These are phyloP conservation scores for Tetragonula carbonaria DNA, from an alignment of 2,888 invertebrate genomes.

Conservation along the genomic window DNA sequence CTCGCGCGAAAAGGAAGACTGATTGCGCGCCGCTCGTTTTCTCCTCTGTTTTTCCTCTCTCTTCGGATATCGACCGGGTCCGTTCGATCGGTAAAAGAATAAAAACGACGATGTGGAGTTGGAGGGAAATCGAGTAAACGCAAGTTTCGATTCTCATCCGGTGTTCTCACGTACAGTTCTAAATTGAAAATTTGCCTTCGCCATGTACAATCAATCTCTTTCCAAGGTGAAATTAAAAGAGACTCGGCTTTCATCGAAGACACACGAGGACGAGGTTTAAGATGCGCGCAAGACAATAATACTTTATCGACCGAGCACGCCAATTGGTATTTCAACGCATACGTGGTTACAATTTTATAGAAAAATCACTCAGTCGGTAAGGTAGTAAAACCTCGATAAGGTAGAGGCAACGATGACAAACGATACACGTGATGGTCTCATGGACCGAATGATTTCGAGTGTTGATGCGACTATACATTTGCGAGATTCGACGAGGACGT, in stretches of 20 bases:
- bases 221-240: neutral
- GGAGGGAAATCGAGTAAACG: neutral
- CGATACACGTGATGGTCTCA: too few species aligned
- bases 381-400: too few species aligned
- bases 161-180: too few species aligned
- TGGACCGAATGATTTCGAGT: too few species aligned
- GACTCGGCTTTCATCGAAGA: neutral
- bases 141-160: neutral
- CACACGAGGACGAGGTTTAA: too few species aligned
- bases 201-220: accelerated
- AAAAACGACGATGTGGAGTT: too few species aligned
- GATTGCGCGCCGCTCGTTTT: conserved; percentile 49
- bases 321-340: too few species aligned
- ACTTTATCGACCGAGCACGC: too few species aligned
- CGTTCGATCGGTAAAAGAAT: neutral
- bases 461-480: neutral
- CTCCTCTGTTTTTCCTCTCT: neutral
- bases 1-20: conserved; percentile 64
- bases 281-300: neutral
- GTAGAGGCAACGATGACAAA: too few species aligned
- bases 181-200: too few species aligned
- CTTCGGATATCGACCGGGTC: conserved; percentile 11
- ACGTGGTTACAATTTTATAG: too few species aligned
- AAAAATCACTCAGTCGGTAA: too few species aligned
- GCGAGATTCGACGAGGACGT: conserved; percentile 28